These are phyloP conservation scores for Cryptocephalus primarius DNA, from an alignment of 2,888 invertebrate genomes.

Conservation along the genomic window DNA sequence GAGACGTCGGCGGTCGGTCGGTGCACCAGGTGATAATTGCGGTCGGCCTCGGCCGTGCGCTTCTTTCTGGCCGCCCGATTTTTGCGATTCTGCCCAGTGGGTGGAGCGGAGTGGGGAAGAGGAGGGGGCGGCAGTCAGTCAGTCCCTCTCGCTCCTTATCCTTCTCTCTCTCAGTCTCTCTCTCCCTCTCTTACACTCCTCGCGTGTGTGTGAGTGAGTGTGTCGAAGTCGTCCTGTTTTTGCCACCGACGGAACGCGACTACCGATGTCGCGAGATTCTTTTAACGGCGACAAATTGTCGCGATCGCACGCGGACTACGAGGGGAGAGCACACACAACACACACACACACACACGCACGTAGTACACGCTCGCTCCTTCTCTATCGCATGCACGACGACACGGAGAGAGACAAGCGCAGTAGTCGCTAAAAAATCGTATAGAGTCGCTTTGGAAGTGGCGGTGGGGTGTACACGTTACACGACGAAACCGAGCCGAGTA, in stretches of 20 bases:
- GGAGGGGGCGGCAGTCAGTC: slow-evolving; percentile 39
- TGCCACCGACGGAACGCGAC: slow-evolving; percentile 39
- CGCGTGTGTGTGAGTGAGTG: slow-evolving; percentile 6
- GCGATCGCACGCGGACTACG: slow-evolving; percentile 30
- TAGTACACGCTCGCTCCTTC: no score
- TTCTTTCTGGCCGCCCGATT: slow-evolving; percentile 40
- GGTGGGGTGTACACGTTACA: slow-evolving; percentile 1
- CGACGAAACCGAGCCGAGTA: slow-evolving; percentile 11
- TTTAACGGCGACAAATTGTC: slow-evolving; percentile 41
- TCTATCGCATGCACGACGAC: background rate
- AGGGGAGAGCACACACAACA: background rate
- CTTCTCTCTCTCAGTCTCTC: background rate
- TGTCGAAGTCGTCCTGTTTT: slow-evolving; percentile 30
- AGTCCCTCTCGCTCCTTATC: background rate
- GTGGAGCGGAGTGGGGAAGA: slow-evolving; percentile 38
- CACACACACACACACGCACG: slow-evolving; percentile 6
- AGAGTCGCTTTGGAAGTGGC: slow-evolving; percentile 9
- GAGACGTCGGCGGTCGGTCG: slow-evolving; percentile 8
- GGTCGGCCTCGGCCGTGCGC: slow-evolving; percentile 47
- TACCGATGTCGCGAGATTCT: slow-evolving; percentile 41
- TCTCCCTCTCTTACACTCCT: slow-evolving; percentile 14
- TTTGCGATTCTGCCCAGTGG: slow-evolving; percentile 46
- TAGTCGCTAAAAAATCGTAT: slow-evolving; percentile 33
- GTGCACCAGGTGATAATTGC: slow-evolving; percentile 39
- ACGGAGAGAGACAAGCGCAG: slow-evolving; percentile 39